These are phyloP conservation scores for Gastracanthus pulcherrimus DNA, from an alignment of 2,888 invertebrate species.

Conservation along the genomic window DNA sequence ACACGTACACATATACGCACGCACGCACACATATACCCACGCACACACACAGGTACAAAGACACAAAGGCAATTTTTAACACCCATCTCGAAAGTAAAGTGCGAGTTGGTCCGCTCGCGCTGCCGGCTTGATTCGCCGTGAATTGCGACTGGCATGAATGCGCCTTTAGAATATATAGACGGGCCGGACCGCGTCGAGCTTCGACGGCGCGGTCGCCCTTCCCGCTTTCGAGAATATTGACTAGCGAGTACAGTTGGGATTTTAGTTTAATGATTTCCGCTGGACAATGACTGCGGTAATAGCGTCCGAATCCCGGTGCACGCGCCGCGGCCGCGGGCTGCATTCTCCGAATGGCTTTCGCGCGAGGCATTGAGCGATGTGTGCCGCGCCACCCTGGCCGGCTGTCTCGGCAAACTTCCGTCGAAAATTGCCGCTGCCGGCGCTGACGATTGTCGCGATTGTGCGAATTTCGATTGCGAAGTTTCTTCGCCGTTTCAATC, in stretches of 20 bases:
- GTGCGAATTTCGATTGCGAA: not conserved
- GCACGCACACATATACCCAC: too few relatives aligned
- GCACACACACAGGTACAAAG: too few relatives aligned
- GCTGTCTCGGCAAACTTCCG: constrained; percentile 36
- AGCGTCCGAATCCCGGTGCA: constrained; percentile 66
- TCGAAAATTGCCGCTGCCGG: constrained; percentile 14
- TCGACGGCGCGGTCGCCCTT: not conserved
- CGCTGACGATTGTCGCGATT: not conserved
- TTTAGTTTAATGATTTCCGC: constrained; percentile 76
- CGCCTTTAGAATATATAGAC: constrained; percentile 67
- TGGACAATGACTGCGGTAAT: constrained; percentile 71
- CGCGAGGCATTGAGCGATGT: not conserved
- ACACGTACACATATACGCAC: too few relatives aligned
- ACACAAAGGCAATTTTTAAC: not conserved
- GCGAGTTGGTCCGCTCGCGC: too few relatives aligned
- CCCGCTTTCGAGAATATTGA: constrained; percentile 56
- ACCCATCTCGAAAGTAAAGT: not conserved
- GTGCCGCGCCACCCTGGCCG: constrained; percentile 44
- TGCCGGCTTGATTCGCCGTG: constrained; percentile 58
- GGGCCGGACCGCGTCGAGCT: constrained; percentile 6
- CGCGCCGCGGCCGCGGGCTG: constrained; percentile 62
- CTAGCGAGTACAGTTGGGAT: constrained; percentile 69
- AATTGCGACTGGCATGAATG: constrained; percentile 69
- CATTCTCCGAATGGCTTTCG: constrained; percentile 67
- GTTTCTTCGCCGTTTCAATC: too few relatives aligned